These are phyloP conservation scores for Dendroctonus valens DNA, from an alignment of 1,140 invertebrate genomes.

Conservation along the genomic window DNA sequence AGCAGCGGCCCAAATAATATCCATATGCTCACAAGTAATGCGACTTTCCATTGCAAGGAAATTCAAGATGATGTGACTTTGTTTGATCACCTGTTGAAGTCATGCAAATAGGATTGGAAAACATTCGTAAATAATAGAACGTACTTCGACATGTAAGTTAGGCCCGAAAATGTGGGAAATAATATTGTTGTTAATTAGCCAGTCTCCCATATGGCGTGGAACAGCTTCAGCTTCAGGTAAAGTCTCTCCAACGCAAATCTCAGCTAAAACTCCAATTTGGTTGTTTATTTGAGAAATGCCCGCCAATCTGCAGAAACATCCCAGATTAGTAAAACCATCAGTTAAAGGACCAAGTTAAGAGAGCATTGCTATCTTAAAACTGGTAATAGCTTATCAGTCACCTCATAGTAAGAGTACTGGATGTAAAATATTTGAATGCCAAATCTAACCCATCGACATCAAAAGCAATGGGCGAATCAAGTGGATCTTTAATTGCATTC, in stretches of 20 bases:
- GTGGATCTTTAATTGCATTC: slow-evolving; percentile 88
- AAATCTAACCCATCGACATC: slow-evolving; percentile 86
- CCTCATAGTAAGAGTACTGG: slow-evolving; percentile 88
- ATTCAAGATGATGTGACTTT: slow-evolving; percentile 89
- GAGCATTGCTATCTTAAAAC: background rate
- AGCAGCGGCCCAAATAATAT: slow-evolving; percentile 90
- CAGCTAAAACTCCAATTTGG: slow-evolving; percentile 87
- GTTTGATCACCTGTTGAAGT: slow-evolving; percentile 75
- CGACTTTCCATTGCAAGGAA: slow-evolving; percentile 89
- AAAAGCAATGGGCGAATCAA: slow-evolving; percentile 82
- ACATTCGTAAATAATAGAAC: slow-evolving; percentile 4
- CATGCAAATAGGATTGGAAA: background rate
- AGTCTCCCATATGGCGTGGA: slow-evolving; percentile 79
- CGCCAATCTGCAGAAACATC: slow-evolving; percentile 56
- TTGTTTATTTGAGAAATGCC: slow-evolving; percentile 92
- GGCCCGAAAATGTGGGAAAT: slow-evolving; percentile 94
- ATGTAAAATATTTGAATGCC: slow-evolving; percentile 94
- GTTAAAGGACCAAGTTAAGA: no score
- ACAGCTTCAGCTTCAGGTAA: slow-evolving; percentile 78
- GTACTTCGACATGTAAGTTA: slow-evolving; percentile 90
- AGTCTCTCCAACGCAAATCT: slow-evolving; percentile 83
- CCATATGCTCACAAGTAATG: slow-evolving; percentile 87
- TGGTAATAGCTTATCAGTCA: background rate
- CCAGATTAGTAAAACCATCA: background rate
- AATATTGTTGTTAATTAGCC: slow-evolving; percentile 88